Evolutionary conservation across 2,113 vertebrate genomes (phyloP).

Genomic region (Merops nubicus): DNA sequence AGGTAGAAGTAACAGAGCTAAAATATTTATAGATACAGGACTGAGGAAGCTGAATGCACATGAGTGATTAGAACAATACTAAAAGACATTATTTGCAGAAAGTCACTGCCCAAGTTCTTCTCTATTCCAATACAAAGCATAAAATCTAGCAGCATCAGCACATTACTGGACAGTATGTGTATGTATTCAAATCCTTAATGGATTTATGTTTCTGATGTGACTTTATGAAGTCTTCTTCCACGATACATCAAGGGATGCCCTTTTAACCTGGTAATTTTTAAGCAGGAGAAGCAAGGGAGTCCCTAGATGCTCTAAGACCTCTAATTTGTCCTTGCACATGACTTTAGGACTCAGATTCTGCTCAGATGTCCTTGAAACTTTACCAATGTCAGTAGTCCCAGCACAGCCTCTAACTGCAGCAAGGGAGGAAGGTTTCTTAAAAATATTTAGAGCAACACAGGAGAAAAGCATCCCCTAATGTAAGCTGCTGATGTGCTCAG

Average conservation of each 20-base stretch:
- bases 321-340: not conserved
- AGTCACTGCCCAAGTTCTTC: slow-evolving; percentile 13
- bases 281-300: not conserved
- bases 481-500: not conserved
- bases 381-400: not conserved
- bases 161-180: not conserved
- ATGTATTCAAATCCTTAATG: not conserved
- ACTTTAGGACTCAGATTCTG: not conserved
- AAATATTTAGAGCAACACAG: not conserved
- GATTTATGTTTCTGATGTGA: not conserved
- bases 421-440: not conserved
- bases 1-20: slow-evolving; percentile 10
- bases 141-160: slow-evolving; percentile 36
- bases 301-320: not conserved
- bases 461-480: not conserved
- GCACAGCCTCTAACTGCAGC: not conserved
- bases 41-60: slow-evolving; percentile 20
- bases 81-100: not conserved
- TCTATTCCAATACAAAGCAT: not conserved
- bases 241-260: not conserved
- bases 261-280: slow-evolving; percentile 7
- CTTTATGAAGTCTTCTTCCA: not conserved
- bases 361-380: not conserved
- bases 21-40: slow-evolving; percentile 54
- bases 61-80: not conserved